These are phyloP conservation scores for Heteropelma amictum DNA, from an alignment of 2,888 invertebrate species.

Conservation along the genomic window DNA sequence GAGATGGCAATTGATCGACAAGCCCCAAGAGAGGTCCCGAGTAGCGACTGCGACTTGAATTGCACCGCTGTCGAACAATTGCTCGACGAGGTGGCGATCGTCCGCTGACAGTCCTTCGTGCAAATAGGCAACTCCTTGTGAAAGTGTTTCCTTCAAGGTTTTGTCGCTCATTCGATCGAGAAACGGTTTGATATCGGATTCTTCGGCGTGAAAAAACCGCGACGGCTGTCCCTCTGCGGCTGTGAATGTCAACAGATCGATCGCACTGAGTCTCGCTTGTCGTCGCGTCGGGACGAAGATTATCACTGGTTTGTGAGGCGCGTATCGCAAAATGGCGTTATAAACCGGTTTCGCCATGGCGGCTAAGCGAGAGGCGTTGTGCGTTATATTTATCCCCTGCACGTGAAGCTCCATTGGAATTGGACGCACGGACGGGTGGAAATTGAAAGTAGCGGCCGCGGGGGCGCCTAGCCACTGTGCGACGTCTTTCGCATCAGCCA, in stretches of 20 bases:
- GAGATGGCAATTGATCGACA: slow-evolving; percentile 94
- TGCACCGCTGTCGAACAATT: slow-evolving; percentile 95
- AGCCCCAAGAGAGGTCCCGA: slow-evolving; percentile 94
- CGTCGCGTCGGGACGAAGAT: slow-evolving; percentile 95
- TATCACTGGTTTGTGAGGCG: slow-evolving; percentile 90
- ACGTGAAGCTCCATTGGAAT: slow-evolving; percentile 97
- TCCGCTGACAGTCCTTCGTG: slow-evolving; percentile 94
- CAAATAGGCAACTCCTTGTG: slow-evolving; percentile 97
- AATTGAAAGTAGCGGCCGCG: slow-evolving; percentile 97
- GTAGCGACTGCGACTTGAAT: slow-evolving; percentile 96
- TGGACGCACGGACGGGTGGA: slow-evolving; percentile 98
- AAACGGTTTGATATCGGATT: slow-evolving; percentile 93
- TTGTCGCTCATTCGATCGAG: slow-evolving; percentile 92
- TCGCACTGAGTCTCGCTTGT: slow-evolving; percentile 95
- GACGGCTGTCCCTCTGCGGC: slow-evolving; percentile 92
- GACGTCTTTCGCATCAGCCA: slow-evolving; percentile 96
- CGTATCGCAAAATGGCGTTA: slow-evolving; percentile 91
- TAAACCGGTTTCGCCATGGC: slow-evolving; percentile 99
- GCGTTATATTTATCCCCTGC: slow-evolving; percentile 97
- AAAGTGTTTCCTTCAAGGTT: slow-evolving; percentile 93
- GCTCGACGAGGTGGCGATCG: slow-evolving; percentile 95
- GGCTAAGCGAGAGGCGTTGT: slow-evolving; percentile 96
- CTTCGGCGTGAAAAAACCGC: slow-evolving; percentile 93
- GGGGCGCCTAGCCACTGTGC: slow-evolving; percentile 98
- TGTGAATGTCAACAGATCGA: slow-evolving; percentile 95